Base-by-base conservation (phyloP, 2,113 vertebrate genomes). In the Lasiurus cinereus region DNA sequence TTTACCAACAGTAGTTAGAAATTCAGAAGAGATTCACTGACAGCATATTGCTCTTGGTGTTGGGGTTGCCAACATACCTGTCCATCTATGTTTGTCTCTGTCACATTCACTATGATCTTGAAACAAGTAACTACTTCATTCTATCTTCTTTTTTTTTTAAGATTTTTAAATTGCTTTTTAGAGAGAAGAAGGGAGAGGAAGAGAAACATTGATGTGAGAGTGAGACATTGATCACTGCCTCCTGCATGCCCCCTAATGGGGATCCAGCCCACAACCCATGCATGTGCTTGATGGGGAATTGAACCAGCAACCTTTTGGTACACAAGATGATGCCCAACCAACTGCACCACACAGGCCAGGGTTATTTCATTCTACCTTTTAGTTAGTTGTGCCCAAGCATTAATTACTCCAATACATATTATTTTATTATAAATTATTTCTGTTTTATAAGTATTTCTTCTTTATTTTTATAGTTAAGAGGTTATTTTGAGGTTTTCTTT, bases 391-490 rank as follows among this genome's bases (percentile, higher is more conserved):
- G 33, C 59, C 39, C 56, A 88, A 83, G 10, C 33, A 92, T 16
- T 69, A 54, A 33, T 69, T 16, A 69, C 24, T 78, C 50, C 6
- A 83, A 7, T 52, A 70, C 5, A 10, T 76, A 76, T 31, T 83
- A 48, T 50, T 76, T 79, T 84, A 77, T 90, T 90, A 82, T 7
- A 88, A 90, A 80, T 48, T 77, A 33, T 67, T 95, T 33, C 19
- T 76, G 19, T 80, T 66, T 74, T 73, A 36, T 18, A 50, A 83
- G 4, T 31, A 70, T 82, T 91, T 72, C 50, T 87, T 67, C 18
- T 77, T 70, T 83, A 86, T 73, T 91, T 95, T 92, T 78, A 70
- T 74, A 69, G 39, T 87, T 87, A 83, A 19, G 22, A 59, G n/a
- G 83, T 52, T 74, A 66, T 83, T 83, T 46, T 80, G 33, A 82